phyloP scores from a whole-genome alignment of 2,888 invertebrate genomes.

The Mesorhabditis spiculigera region DNA sequence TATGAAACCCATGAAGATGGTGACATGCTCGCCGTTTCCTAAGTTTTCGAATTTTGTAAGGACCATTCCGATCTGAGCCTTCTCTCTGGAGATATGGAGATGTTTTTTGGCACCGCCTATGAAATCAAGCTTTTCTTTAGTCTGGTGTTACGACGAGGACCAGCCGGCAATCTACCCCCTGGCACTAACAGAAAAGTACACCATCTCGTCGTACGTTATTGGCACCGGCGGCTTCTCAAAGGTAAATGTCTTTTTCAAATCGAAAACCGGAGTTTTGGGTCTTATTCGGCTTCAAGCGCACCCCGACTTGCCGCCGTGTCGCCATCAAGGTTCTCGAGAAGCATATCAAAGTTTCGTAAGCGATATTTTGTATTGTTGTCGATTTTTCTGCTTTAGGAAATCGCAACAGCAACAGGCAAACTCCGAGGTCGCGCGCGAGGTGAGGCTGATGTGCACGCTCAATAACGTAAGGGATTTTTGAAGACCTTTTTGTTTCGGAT shows the following conservation, averaged over 20 bases:
- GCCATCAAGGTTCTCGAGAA: background rate
- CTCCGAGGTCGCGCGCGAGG: background rate
- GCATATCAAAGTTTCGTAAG: background rate
- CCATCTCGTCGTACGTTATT: background rate
- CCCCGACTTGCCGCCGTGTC: background rate
- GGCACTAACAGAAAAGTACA: background rate
- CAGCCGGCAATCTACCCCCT: background rate
- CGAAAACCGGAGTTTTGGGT: background rate
- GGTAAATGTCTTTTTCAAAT: background rate
- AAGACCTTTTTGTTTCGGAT: background rate
- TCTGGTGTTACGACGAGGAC: background rate
- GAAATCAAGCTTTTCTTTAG: no score
- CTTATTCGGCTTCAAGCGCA: background rate
- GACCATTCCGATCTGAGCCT: no score
- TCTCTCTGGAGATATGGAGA: no score
- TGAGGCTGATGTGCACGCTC: background rate
- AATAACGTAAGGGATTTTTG: background rate
- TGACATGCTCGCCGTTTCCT: no score
- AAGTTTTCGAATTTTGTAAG: no score
- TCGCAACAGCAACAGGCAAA: background rate
- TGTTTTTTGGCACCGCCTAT: no score
- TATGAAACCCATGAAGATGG: no score
- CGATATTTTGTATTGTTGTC: background rate
- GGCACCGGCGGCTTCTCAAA: background rate
- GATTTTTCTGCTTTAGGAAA: background rate